Evolutionary conservation across 2,888 invertebrate species (phyloP).

Genomic region (Sericinus montela): DNA sequence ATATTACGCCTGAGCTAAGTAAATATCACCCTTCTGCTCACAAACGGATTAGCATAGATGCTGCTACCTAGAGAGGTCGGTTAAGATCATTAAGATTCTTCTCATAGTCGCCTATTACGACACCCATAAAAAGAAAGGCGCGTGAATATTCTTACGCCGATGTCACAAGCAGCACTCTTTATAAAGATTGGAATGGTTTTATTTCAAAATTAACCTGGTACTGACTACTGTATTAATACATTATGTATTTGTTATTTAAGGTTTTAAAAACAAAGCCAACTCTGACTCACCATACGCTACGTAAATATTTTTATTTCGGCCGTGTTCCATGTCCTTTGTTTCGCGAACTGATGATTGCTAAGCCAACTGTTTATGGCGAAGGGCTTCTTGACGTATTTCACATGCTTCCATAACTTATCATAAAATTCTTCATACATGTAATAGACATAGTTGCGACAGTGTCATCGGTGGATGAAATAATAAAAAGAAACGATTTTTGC

Average conservation of each 20-base stretch:
- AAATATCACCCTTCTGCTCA: no score
- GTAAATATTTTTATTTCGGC: slow-evolving; percentile 75
- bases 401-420: slow-evolving; percentile 32
- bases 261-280: slow-evolving; percentile 69
- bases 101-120: no score
- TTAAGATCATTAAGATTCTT: no score
- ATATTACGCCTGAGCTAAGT: not conserved
- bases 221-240: slow-evolving; percentile 37
- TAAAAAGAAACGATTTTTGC: no score
- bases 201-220: not conserved
- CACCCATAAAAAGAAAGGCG: no score
- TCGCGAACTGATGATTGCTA: slow-evolving; percentile 54
- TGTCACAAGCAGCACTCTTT: not conserved
- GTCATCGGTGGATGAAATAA: no score
- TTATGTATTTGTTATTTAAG: slow-evolving; percentile 58
- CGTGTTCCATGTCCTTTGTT: slow-evolving; percentile 64
- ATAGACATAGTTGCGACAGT: no score
- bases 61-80: no score
- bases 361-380: slow-evolving; percentile 55
- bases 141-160: not conserved
- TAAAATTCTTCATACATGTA: no score
- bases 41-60: no score
- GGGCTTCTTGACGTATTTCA: slow-evolving; percentile 57
- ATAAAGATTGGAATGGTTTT: not conserved
- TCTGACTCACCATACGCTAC: slow-evolving; percentile 64